Base-by-base conservation (phyloP, 2,888 invertebrate species). In the Ectobius pallidus region DNA sequence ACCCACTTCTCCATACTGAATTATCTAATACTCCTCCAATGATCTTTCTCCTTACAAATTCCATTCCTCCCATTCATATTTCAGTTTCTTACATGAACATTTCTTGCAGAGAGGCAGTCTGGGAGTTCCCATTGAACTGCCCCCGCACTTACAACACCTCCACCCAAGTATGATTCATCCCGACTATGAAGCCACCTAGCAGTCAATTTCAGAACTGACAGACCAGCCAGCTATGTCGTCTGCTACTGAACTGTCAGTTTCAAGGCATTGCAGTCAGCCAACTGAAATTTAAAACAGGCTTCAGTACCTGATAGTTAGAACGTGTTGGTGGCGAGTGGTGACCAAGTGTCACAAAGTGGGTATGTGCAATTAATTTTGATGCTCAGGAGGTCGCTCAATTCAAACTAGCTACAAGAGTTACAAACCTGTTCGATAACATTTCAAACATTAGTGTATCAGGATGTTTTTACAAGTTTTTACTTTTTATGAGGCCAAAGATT, bases 91-190 rank as follows among this genome's bases (percentile, higher is more conserved):
- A n/a, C n/a, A n/a, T n/a, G n/a, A n/a, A n/a, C n/a, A n/a, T n/a
- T 58, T 16, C 30, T 81, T 80, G 32, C 80, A 85, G 85, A 81
- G 82, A 77, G 81, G 80, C 78, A 83, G 81, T 75, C 77, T 84
- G 79, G 83, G 83, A 78, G 80, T 83, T 75, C 80, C 84, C 46
- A 81, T 83, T 75, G 85, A 85, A 78, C 78, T 85, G 76, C 84
- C 85, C 70, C 83, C 83, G 73, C 83, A 84, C 78, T 81, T 85
- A 75, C 85, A 83, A 25, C 73, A 73, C 25, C 70, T 70, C n/a
- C 70, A 73, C 22, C 55, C 52, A 30, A 30, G 44, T 22, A 18
- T 27, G 20, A 34, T 58, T 4, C 69, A 69, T 25, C 62, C 22
- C 20, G 61, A 69, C 22, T 58, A 71, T 44, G 71, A 71, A n/a